A percentile compares a stretch with the other conserved stretches of the same genome.
Conservation (phyloP, 2,888 invertebrate genomes). For the Synanthedon vespiformis region DNA sequence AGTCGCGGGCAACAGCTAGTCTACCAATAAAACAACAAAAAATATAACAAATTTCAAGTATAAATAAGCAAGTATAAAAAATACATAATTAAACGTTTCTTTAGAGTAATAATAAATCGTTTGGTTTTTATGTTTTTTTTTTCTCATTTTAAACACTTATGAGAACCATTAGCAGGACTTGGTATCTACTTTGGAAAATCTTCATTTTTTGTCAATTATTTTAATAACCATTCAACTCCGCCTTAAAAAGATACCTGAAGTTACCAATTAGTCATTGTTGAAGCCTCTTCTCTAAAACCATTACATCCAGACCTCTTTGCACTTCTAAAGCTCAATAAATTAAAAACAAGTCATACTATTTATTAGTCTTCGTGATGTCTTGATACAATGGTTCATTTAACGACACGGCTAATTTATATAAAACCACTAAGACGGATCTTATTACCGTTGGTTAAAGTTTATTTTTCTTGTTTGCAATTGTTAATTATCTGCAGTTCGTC, state of each 20-base stretch:
- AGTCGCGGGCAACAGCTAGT: too few species aligned
- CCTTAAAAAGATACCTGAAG: constrained; percentile 16
- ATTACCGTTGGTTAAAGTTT: constrained; percentile 14
- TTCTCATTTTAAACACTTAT: too few species aligned
- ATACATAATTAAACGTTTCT: too few species aligned
- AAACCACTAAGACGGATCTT: constrained; percentile 12
- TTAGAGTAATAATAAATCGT: too few species aligned
- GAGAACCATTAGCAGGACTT: too few species aligned
- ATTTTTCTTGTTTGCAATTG: constrained; percentile 12
- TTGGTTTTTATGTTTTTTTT: too few species aligned
- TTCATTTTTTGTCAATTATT: constrained; percentile 10
- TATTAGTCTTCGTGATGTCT: not conserved
- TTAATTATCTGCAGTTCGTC: constrained; percentile 7
- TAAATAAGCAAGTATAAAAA: too few species aligned
- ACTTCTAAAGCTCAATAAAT: not conserved
- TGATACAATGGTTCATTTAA: not conserved
- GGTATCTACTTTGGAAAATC: not conserved
- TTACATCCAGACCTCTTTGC: constrained; percentile 18
- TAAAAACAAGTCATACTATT: not conserved
- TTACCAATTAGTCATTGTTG: constrained; percentile 31
- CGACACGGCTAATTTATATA: not conserved
- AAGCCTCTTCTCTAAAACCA: constrained; percentile 22
- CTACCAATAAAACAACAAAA: too few species aligned
- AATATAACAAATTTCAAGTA: too few species aligned
- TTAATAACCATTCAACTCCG: constrained; percentile 13